Evolutionary conservation across 1,140 invertebrate genomes (phyloP).

Genomic region (Drosophila mojavensis): DNA sequence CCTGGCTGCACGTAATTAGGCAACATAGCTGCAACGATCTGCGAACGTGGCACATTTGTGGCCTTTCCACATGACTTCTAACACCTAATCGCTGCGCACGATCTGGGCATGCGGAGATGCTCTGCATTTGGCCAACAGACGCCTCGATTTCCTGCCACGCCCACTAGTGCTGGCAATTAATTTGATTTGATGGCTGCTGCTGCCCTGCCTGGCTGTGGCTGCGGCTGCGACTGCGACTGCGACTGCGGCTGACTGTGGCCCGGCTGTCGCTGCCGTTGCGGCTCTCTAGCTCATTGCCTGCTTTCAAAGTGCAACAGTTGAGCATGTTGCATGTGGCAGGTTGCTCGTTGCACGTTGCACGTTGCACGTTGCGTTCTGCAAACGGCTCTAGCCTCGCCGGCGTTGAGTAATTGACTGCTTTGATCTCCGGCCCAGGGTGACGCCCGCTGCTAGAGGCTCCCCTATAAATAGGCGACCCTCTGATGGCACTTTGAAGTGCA

Average conservation of each 20-base stretch:
- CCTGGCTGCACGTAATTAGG: constrained; percentile 52
- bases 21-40: constrained; percentile 14
- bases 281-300: constrained; percentile 80
- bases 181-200: constrained; percentile 50
- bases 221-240: constrained; percentile 8
- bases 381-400: constrained; percentile 37
- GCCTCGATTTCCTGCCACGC: constrained; percentile 73
- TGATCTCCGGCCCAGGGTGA: constrained; percentile 62
- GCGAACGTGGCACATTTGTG: constrained; percentile 31
- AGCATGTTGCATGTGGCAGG: not conserved
- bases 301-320: constrained; percentile 61
- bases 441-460: constrained; percentile 22
- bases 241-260: not conserved
- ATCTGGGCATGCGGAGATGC: constrained; percentile 1
- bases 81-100: constrained; percentile 52
- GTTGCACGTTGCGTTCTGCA: not conserved
- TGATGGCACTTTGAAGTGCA: constrained; percentile 60
- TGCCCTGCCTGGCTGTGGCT: not conserved
- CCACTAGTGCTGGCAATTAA: constrained; percentile 67
- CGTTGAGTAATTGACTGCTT: constrained; percentile 78
- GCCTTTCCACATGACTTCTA: constrained; percentile 61
- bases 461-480: constrained; percentile 60
- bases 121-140: constrained; percentile 43
- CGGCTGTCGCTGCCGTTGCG: constrained; percentile 28
- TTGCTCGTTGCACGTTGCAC: not conserved